A percentile compares a stretch with the other conserved stretches of the same genome.
phyloP scores from a whole-genome alignment of 2,797 vertebrate species.

The Labroides dimidiatus region DNA sequence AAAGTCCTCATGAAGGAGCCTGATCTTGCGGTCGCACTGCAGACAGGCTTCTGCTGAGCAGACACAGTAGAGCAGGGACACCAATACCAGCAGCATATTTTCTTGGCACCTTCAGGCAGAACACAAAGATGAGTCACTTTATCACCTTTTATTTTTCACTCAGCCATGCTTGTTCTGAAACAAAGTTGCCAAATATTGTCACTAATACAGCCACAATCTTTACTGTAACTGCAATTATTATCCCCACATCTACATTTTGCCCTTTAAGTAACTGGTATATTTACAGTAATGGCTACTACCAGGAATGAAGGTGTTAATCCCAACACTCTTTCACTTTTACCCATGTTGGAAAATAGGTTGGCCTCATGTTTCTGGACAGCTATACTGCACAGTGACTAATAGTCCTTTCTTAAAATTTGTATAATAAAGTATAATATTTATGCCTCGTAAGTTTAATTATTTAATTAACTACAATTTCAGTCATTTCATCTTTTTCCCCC shows the following conservation, averaged over 20 bases:
- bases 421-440: not conserved
- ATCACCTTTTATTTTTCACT: conserved; percentile 8
- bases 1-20: conserved; percentile 69
- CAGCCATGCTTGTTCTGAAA: conserved; percentile 20
- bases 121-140: conserved; percentile 24
- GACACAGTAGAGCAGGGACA: conserved; percentile 49
- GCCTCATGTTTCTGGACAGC: not conserved
- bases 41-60: conserved; percentile 67
- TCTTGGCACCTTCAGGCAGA: not conserved
- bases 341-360: not conserved
- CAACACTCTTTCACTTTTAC: not conserved
- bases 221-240: not conserved
- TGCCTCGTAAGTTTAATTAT: no score
- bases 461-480: no score
- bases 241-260: not conserved
- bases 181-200: conserved; percentile 7
- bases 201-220: not conserved
- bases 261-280: not conserved
- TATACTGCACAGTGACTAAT: no score
- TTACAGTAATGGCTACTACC: not conserved
- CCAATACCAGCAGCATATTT: conserved; percentile 44
- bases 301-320: not conserved
- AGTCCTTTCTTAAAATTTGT: no score
- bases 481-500: no score
- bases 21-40: conserved; percentile 78